Evolutionary conservation across 2,888 invertebrate species (phyloP), one percentile per base, ranked within the genome.

Genomic region (Brachyptera risi): DNA sequence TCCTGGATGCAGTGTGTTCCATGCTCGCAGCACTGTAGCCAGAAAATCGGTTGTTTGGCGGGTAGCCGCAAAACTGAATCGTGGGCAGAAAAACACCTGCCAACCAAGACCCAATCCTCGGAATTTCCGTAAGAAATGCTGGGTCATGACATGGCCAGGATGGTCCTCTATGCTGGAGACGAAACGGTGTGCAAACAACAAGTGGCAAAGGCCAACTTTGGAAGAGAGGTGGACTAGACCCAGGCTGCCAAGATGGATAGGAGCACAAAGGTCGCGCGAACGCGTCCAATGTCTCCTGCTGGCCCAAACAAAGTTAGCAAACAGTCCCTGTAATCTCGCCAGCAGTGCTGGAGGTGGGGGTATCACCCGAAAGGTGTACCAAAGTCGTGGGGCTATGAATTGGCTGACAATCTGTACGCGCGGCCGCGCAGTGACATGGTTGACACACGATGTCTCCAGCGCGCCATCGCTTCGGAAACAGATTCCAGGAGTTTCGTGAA

Each of bases 361-460:
- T 3, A 54, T 1, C 2, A 54, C 35, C 11, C 37, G 54, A 2
- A 54, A 4, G 1, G 59, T 59, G 38, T 59, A 54, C 59, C 59
- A 59, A 2, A 59, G 31, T 23, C 42, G 35, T 38, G 51, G 59
- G 15, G 59, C 51, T 21, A 59, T 35, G 40, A 59, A 59, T 17
- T 59, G 51, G 31, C 54, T 59, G n/a, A 31, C 51, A 9, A 54
- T 24, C 40, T 54, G 59, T 13, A 51, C 27, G 26, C 59, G 51
- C 1, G n/a, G n/a, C 59, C 58, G 11, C 58, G 38, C 13, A 58
- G 44, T 19, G 44, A 58, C 7, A 31, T 5, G 31, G 31, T 11
- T 5, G 7, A 7, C 7, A 11, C 31, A 7, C 11, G 31, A 31
- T 31, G 31, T 31, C 11, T 31, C 31, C 31, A 31, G 31, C 31